Percentiles rank a stretch among this genome's conserved stretches.
Conservation (phyloP, 1,140 invertebrate genomes). For the Pseudomyrmex flavicornis region DNA sequence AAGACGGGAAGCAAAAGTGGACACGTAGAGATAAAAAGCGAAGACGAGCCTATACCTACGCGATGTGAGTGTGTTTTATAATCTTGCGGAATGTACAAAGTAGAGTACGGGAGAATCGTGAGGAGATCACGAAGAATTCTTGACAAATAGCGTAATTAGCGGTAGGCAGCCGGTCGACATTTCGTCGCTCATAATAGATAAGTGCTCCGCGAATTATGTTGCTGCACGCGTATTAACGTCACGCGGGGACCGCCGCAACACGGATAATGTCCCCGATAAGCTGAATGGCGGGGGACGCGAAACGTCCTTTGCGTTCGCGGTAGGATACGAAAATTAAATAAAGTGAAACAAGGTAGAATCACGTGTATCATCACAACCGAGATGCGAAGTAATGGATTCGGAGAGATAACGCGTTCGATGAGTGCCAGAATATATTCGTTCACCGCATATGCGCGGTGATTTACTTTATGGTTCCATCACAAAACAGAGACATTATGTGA, state of each 20-base stretch:
- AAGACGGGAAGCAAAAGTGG: conserved; percentile 47
- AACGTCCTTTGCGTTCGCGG: conserved; percentile 3
- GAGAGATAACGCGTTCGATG: conserved; percentile 38
- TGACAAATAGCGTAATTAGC: conserved; percentile 69
- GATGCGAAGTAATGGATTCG: conserved; percentile 51
- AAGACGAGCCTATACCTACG: background rate
- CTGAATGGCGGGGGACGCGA: background rate
- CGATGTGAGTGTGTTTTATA: background rate
- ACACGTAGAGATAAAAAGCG: conserved; percentile 60
- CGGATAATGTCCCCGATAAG: conserved; percentile 32
- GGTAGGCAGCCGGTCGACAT: conserved; percentile 22
- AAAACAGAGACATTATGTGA: conserved; percentile 42
- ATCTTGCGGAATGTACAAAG: conserved; percentile 26
- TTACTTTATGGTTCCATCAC: conserved; percentile 49
- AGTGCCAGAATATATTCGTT: conserved; percentile 17
- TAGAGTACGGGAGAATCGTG: background rate
- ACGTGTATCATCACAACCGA: conserved; percentile 48
- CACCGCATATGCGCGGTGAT: conserved; percentile 8
- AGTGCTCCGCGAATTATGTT: conserved; percentile 53
- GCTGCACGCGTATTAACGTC: conserved; percentile 47
- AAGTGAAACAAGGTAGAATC: conserved; percentile 46
- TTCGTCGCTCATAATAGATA: conserved; percentile 29
- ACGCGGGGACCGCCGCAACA: background rate
- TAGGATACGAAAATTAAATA: conserved; percentile 46
- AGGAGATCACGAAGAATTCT: conserved; percentile 29